Evolutionary conservation across 2,797 vertebrate genomes (phyloP).

Genomic region (Enteromius treurensis): DNA sequence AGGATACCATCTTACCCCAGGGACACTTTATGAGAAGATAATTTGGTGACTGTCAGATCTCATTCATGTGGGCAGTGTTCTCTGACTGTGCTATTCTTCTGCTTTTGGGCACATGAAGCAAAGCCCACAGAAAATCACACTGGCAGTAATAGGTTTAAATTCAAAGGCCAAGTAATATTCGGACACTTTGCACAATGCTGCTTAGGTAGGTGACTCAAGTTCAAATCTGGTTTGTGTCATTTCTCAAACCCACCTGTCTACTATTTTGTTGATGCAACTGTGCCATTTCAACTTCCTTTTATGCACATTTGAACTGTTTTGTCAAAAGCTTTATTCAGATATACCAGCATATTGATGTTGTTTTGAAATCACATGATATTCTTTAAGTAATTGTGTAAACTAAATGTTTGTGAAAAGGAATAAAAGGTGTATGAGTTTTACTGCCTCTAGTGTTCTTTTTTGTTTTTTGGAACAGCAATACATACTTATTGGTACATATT

Average conservation of each 20-base stretch:
- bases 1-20: conserved; percentile 29
- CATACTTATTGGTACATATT: too few relatives aligned
- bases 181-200: conserved; percentile 9
- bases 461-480: too few relatives aligned
- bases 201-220: background rate
- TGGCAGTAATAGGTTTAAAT: conserved; percentile 22
- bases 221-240: conserved; percentile 20
- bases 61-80: conserved; percentile 32
- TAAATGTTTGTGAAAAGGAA: too few relatives aligned
- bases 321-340: too few relatives aligned
- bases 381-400: too few relatives aligned
- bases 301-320: too few relatives aligned
- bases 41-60: conserved; percentile 44
- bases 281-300: too few relatives aligned
- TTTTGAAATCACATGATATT: too few relatives aligned
- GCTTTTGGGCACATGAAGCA: conserved; percentile 8
- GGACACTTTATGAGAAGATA: conserved; percentile 33
- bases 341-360: too few relatives aligned
- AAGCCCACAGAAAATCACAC: background rate
- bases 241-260: conserved; percentile 5
- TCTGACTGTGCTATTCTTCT: conserved; percentile 10
- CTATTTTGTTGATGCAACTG: background rate
- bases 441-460: too few relatives aligned
- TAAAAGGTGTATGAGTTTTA: too few relatives aligned
- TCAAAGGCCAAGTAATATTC: conserved; percentile 16